phyloP scores from a whole-genome alignment of 2,113 vertebrate genomes.

The Cryptotis parvus region DNA sequence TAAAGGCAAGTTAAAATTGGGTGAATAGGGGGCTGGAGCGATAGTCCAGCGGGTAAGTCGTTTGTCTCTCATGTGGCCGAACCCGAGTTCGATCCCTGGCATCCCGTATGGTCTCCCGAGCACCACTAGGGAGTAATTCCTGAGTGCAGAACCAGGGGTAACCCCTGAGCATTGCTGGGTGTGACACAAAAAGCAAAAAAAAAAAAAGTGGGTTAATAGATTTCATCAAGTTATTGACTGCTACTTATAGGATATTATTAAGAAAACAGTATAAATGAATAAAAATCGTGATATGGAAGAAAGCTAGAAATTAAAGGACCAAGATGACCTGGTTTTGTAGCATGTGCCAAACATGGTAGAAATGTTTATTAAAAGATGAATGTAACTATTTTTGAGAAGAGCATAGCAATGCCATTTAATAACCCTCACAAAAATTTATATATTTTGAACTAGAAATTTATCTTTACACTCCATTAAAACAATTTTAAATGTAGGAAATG shows the following conservation, averaged over 20 bases:
- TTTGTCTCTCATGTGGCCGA: too few species aligned
- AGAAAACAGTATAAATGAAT: not conserved
- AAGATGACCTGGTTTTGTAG: not conserved
- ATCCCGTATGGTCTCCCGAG: too few species aligned
- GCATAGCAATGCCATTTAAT: not conserved
- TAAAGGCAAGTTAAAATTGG: not conserved
- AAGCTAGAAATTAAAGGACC: not conserved
- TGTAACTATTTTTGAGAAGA: not conserved
- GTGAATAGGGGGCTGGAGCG: too few species aligned
- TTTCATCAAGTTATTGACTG: not conserved
- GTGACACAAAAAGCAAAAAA: too few species aligned
- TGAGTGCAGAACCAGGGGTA: too few species aligned
- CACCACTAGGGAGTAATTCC: too few species aligned
- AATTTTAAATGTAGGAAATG: slow-evolving; percentile 40
- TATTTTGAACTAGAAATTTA: slow-evolving; percentile 15
- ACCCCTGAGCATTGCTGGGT: too few species aligned
- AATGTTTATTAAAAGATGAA: slow-evolving; percentile 25
- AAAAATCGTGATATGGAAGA: slow-evolving; percentile 9
- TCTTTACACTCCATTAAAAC: not conserved
- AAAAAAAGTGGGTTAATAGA: not conserved
- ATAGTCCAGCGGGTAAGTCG: too few species aligned
- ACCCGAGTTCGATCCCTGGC: too few species aligned
- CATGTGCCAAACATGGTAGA: not conserved
- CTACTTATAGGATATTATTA: not conserved
- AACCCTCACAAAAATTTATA: not conserved